Base-by-base conservation (phyloP, 2,888 invertebrate genomes). In the Glaucopsyche alexis region DNA sequence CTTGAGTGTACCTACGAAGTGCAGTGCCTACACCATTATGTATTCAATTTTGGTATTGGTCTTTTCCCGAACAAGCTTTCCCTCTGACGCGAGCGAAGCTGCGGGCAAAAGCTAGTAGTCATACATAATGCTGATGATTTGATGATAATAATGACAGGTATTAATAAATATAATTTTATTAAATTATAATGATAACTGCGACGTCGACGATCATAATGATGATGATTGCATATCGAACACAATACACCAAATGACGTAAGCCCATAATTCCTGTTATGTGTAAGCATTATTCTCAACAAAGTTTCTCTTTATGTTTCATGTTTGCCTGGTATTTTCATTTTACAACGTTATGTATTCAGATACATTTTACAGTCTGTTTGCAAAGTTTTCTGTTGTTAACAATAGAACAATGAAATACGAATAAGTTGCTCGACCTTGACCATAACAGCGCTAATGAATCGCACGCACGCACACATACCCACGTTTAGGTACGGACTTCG, bases 341-440 rank as follows among this genome's bases (percentile, higher is more conserved):
- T 13, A 60, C 13, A 29, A 11, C 29, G 60, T 60, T 29, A 60
- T 60, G 60, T 60, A 60, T 60, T 29, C 29, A 13, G 13, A 60
- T 60, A 60, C 60, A 29, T 60, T 60, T 60, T 60, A 60, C 60
- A 29, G 29, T 29, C 60, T 60, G 60, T 60, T 60, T 60, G 55
- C 19, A 55, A 55, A 55, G 55, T 55, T 55, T 16, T 60, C 29
- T 29, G 60, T 60, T 60, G 60, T 60, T 60, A 47, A 13, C 13
- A 60, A 11, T 29, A 29, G 3, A 19, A 55, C 60, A 29, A 60
- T 60, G 60, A 29, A 29, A 29, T 29, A 7, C 11, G 16, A 55
- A 29, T 4, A 29, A 29, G 29, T 29, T 29, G 4, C 29, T 29
- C 29, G 29, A 29, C 29, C 29, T n/a, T n/a, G n/a, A n/a, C n/a